Evolutionary conservation across 2,113 vertebrate genomes (phyloP).

Genomic region (Scomber scombrus): DNA sequence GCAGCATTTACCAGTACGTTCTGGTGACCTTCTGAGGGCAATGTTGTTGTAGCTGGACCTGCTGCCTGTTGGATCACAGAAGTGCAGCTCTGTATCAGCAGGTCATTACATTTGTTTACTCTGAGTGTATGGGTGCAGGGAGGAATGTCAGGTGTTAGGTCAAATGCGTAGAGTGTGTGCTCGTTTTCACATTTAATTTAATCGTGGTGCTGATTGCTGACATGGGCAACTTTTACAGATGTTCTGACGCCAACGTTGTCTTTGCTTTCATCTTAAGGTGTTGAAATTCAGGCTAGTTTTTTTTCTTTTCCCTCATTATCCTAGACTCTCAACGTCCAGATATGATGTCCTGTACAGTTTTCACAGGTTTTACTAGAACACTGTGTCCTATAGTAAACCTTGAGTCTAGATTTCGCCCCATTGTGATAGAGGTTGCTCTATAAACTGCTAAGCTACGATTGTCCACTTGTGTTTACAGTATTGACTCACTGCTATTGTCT

Average conservation of each 20-base stretch:
- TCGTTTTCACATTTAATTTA: background rate
- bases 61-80: slow-evolving; percentile 47
- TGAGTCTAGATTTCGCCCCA: slow-evolving; percentile 75
- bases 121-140: slow-evolving; percentile 5
- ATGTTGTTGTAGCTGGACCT: slow-evolving; percentile 79
- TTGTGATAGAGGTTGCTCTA: slow-evolving; percentile 69
- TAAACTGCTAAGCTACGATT: slow-evolving; percentile 66
- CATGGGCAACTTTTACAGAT: background rate
- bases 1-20: slow-evolving; percentile 80
- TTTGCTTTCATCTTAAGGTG: background rate
- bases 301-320: slow-evolving; percentile 4
- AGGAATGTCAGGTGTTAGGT: slow-evolving; percentile 58
- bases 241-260: background rate
- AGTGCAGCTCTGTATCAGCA: slow-evolving; percentile 38
- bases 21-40: slow-evolving; percentile 83
- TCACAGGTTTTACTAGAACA: slow-evolving; percentile 52
- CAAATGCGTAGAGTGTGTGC: slow-evolving; percentile 3
- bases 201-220: slow-evolving; percentile 30
- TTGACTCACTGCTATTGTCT: slow-evolving; percentile 71
- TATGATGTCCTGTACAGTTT: slow-evolving; percentile 23
- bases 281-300: slow-evolving; percentile 3
- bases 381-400: slow-evolving; percentile 74
- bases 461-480: slow-evolving; percentile 72
- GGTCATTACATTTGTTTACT: slow-evolving; percentile 51
- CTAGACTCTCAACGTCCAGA: slow-evolving; percentile 7